phyloP scores from a whole-genome alignment of 2,888 invertebrate species.

The Lacanobia oleracea region DNA sequence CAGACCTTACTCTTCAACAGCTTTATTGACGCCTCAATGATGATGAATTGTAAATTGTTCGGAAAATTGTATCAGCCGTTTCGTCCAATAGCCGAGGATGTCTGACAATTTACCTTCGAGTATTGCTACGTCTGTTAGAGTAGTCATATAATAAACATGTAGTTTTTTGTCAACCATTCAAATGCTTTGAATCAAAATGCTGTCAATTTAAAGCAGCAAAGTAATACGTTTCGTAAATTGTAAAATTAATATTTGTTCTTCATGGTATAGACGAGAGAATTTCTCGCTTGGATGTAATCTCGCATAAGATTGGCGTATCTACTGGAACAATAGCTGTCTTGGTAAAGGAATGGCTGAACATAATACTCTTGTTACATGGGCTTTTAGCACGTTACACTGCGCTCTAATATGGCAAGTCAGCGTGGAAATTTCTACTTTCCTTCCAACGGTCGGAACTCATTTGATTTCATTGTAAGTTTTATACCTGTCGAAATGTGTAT shows the following conservation, averaged over 20 bases:
- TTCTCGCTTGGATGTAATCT: conserved; percentile 59
- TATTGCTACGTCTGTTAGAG: background rate
- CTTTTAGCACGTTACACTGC: conserved; percentile 69
- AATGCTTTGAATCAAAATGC: conserved; percentile 10
- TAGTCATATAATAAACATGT: conserved; percentile 1
- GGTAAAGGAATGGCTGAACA: conserved; percentile 67
- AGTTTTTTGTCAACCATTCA: background rate
- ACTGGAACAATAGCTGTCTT: conserved; percentile 69
- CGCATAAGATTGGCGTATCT: conserved; percentile 67
- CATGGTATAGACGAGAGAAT: conserved; percentile 52
- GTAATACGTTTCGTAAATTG: conserved; percentile 15
- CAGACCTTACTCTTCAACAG: conserved; percentile 65
- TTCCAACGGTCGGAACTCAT: conserved; percentile 58
- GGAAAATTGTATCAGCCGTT: conserved; percentile 45
- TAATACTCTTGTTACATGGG: conserved; percentile 69
- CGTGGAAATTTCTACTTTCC: conserved; percentile 60
- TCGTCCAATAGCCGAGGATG: conserved; percentile 27
- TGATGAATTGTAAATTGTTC: conserved; percentile 58
- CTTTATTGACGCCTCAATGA: conserved; percentile 64
- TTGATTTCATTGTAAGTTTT: conserved; percentile 64
- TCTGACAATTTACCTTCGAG: conserved; percentile 7
- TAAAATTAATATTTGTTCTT: conserved; percentile 31
- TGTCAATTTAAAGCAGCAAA: background rate
- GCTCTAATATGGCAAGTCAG: conserved; percentile 64
- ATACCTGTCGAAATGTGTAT: conserved; percentile 59